Percentiles rank a stretch among this genome's conserved stretches.
Evolutionary conservation across 2,797 vertebrate genomes (phyloP).

Genomic region (Pangasius djambal): DNA sequence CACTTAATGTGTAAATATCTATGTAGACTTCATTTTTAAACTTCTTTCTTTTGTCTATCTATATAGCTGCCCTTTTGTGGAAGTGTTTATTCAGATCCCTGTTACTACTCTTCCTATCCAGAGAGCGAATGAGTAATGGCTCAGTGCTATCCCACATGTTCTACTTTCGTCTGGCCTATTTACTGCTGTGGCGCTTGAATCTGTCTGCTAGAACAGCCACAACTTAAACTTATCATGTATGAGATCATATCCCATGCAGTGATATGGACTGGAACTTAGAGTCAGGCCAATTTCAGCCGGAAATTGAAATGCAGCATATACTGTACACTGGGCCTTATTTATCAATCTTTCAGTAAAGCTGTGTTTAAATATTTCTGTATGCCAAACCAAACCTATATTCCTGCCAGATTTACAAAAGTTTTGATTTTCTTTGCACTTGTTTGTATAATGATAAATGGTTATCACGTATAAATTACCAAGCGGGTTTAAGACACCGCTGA

Average conservation of each 20-base stretch:
- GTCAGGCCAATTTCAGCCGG: background rate
- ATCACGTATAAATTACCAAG: background rate
- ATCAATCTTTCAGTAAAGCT: background rate
- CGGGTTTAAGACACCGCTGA: background rate
- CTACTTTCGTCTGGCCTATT: conserved; percentile 30
- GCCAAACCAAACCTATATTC: background rate
- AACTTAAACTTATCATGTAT: background rate
- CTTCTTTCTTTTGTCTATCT: background rate
- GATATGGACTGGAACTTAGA: background rate
- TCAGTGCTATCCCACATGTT: conserved; percentile 4
- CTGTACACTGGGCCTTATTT: background rate
- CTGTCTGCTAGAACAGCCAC: background rate
- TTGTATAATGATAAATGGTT: background rate
- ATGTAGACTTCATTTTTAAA: background rate
- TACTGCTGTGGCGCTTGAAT: conserved; percentile 3
- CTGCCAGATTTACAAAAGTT: background rate
- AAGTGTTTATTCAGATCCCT: background rate
- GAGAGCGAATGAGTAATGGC: conserved; percentile 3
- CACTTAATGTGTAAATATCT: background rate
- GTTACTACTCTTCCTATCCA: background rate
- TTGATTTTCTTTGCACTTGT: background rate
- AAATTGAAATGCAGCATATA: background rate
- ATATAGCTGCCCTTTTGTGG: background rate
- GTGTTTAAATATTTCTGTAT: background rate
- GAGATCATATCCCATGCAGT: background rate